A percentile compares a stretch with the other conserved stretches of the same genome.
Conservation (phyloP, 2,797 vertebrate genomes). For the Lepidocolaptes lacrymiger region DNA sequence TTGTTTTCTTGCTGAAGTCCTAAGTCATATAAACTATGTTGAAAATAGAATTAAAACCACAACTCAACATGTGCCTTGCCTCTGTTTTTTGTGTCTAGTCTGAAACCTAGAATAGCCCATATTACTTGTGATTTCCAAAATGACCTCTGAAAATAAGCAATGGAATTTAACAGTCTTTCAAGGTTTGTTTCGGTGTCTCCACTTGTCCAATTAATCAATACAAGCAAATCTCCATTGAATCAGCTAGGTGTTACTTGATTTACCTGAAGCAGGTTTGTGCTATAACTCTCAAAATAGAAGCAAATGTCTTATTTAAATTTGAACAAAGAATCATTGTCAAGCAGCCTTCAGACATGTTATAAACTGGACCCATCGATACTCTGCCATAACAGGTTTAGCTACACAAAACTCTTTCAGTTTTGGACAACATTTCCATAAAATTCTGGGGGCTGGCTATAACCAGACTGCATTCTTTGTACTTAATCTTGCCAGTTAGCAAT, state of each 20-base stretch:
- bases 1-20: slow-evolving; percentile 40
- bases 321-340: background rate
- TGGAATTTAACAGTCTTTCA: background rate
- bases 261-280: background rate
- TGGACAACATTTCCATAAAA: background rate
- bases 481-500: background rate
- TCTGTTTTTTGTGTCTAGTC: slow-evolving; percentile 46
- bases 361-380: background rate
- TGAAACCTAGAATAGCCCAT: slow-evolving; percentile 25
- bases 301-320: background rate
- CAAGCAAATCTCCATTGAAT: background rate
- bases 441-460: background rate
- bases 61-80: slow-evolving; percentile 13
- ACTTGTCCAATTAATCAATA: background rate
- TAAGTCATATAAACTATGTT: slow-evolving; percentile 38
- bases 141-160: slow-evolving; percentile 19
- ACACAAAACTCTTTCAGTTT: background rate
- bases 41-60: slow-evolving; percentile 67
- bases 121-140: slow-evolving; percentile 38
- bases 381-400: background rate
- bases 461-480: background rate
- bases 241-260: background rate
- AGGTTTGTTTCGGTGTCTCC: background rate
- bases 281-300: background rate
- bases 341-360: background rate